Evolutionary conservation across 2,113 vertebrate species (phyloP).

Genomic region (Rhizomys pruinosus): DNA sequence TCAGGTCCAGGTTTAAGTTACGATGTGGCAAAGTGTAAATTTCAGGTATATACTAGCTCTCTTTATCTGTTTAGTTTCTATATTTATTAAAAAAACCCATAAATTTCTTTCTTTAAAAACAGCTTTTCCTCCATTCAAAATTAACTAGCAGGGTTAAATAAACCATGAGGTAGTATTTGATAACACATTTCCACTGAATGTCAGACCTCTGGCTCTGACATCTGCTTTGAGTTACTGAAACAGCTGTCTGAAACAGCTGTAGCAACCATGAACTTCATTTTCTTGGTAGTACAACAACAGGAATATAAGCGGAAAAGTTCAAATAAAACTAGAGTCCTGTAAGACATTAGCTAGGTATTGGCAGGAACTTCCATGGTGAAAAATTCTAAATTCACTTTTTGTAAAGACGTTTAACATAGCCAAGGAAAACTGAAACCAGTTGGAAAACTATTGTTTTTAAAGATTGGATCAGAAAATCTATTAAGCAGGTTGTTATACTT

Average conservation of each 20-base stretch:
- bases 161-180: slow-evolving; percentile 86
- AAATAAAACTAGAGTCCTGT: slow-evolving; percentile 75
- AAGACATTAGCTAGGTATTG: slow-evolving; percentile 79
- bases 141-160: slow-evolving; percentile 85
- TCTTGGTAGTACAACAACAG: slow-evolving; percentile 72
- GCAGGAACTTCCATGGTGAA: slow-evolving; percentile 65
- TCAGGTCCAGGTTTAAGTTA: not conserved
- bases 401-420: slow-evolving; percentile 49
- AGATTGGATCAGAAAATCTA: slow-evolving; percentile 24
- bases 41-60: not conserved
- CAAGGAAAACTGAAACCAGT: slow-evolving; percentile 28
- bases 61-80: not conserved
- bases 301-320: slow-evolving; percentile 72
- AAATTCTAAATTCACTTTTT: slow-evolving; percentile 66
- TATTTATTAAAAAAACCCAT: not conserved
- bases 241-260: slow-evolving; percentile 87
- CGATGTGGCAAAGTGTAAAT: not conserved
- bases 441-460: slow-evolving; percentile 33
- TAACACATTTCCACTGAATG: slow-evolving; percentile 85
- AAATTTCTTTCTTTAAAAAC: slow-evolving; percentile 70
- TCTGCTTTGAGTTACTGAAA: slow-evolving; percentile 86
- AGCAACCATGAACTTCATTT: slow-evolving; percentile 81
- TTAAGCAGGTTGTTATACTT: slow-evolving; percentile 18
- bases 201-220: slow-evolving; percentile 87
- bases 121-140: slow-evolving; percentile 79